Conservation (phyloP, 2,113 vertebrate species). For the Vireo altiloquus region DNA sequence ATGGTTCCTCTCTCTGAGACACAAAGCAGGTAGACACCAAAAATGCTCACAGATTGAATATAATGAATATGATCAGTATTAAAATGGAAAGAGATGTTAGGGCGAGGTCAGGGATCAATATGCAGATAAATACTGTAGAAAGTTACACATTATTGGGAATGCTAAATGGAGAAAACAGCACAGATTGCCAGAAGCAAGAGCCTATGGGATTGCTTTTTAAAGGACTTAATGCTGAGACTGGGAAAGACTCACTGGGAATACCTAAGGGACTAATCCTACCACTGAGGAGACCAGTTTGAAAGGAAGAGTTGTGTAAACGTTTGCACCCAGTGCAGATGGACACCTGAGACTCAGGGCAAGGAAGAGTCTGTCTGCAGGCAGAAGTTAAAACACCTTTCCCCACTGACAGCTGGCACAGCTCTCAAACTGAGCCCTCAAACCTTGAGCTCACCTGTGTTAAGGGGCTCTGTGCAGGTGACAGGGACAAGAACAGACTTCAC, state of each 20-base stretch:
- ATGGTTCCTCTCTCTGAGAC: slow-evolving; percentile 8
- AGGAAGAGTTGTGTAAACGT: not conserved
- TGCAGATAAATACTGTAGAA: not conserved
- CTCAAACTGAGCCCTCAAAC: not conserved
- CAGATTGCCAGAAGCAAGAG: not conserved
- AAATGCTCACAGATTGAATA: not conserved
- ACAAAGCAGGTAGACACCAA: not conserved
- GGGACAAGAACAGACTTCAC: not conserved
- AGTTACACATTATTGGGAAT: not conserved
- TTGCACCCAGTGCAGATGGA: not conserved
- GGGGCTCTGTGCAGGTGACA: not conserved
- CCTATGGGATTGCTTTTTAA: not conserved
- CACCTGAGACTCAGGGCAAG: not conserved
- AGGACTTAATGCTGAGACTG: not conserved
- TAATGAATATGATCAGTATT: not conserved
- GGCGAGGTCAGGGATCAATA: slow-evolving; percentile 1
- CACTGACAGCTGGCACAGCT: not conserved
- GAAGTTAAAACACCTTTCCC: not conserved
- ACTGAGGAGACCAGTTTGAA: not conserved
- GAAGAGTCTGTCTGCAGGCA: not conserved
- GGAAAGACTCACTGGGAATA: not conserved
- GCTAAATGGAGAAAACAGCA: not conserved
- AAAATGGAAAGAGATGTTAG: not conserved
- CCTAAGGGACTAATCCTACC: not conserved
- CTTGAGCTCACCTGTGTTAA: not conserved